Evolutionary conservation across 2,797 vertebrate genomes (phyloP).

Genomic region (Cuculus canorus): DNA sequence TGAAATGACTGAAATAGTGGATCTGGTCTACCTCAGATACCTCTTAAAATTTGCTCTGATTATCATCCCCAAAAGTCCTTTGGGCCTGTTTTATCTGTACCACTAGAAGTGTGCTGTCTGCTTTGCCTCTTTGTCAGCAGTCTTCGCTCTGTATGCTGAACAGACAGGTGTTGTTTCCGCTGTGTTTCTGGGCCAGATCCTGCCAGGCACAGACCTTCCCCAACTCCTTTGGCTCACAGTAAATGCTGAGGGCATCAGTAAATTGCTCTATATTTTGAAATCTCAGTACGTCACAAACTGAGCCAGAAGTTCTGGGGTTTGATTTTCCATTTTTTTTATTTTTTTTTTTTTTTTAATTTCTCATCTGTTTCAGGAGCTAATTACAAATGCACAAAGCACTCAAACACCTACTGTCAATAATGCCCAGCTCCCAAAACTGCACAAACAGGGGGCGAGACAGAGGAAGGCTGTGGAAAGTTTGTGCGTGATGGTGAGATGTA

Average conservation of each 20-base stretch:
- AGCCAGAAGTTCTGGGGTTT: neutral
- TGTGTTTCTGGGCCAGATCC: neutral
- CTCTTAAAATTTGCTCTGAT: neutral
- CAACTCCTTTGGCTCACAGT: neutral
- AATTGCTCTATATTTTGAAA: neutral
- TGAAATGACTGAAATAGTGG: neutral
- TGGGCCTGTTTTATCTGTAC: neutral
- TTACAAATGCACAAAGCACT: neutral
- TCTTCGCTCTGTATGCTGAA: neutral
- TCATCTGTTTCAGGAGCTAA: neutral
- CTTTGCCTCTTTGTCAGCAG: neutral
- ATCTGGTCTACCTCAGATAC: neutral
- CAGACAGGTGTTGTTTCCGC: neutral
- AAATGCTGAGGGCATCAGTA: neutral
- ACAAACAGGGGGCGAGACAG: neutral
- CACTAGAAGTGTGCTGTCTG: neutral
- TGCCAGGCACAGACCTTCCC: neutral
- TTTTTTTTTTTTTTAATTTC: neutral
- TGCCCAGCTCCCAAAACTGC: neutral
- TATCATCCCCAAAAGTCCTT: neutral
- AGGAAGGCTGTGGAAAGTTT: neutral
- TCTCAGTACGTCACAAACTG: neutral
- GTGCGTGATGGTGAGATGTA: fast-evolving
- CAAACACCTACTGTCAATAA: neutral
- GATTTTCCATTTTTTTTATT: neutral